Conservation (phyloP, 2,113 vertebrate genomes). For the Serinus canaria region DNA sequence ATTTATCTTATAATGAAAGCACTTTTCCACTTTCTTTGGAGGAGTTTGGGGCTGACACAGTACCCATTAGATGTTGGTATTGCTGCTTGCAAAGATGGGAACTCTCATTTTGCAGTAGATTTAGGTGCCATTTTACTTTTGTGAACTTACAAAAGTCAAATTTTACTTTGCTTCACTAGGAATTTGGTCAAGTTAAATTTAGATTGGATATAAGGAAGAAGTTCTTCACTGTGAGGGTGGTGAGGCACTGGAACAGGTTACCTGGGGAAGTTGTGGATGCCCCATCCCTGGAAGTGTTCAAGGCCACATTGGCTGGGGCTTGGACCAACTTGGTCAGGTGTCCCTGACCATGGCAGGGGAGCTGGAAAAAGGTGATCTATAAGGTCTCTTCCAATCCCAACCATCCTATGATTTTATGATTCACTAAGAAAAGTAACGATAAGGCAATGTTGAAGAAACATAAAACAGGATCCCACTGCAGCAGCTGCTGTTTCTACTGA, state of each 20-base stretch:
- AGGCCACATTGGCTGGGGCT: fast-evolving
- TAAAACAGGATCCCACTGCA: not conserved
- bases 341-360: not conserved
- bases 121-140: not conserved
- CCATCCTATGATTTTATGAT: not conserved
- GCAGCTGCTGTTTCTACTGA: not conserved
- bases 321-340: not conserved
- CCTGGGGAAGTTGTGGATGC: fast-evolving
- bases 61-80: not conserved
- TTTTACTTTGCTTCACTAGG: not conserved
- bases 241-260: not conserved
- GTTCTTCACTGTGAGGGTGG: not conserved
- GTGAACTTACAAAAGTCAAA: not conserved
- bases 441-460: not conserved
- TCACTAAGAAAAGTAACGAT: not conserved
- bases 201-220: not conserved
- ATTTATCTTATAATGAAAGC: not conserved
- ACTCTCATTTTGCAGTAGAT: not conserved
- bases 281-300: not conserved
- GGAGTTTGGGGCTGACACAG: not conserved
- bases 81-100: not conserved
- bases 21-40: not conserved
- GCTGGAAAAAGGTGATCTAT: not conserved
- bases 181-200: not conserved
- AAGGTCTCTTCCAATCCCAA: not conserved